These are phyloP conservation scores for Crypturellus undulatus DNA, from an alignment of 2,113 vertebrate species.

Conservation along the genomic window DNA sequence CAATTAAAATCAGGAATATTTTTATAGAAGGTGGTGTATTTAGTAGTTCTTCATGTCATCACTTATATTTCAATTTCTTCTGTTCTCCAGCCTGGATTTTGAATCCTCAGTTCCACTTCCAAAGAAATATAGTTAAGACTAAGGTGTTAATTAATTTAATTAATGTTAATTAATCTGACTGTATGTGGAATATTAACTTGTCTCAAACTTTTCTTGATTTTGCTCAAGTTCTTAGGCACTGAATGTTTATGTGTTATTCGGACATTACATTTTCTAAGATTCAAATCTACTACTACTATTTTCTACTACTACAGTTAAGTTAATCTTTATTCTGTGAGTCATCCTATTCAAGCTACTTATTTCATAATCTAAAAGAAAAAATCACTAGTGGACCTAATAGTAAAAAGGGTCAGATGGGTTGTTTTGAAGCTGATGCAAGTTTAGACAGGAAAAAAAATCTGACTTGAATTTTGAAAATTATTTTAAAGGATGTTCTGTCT, in stretches of 20 bases:
- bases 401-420: not conserved
- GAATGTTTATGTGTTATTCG: not conserved
- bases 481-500: not conserved
- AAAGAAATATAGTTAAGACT: not conserved
- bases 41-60: not conserved
- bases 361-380: not conserved
- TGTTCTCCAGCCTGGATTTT: not conserved
- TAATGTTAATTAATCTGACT: not conserved
- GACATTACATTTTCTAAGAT: not conserved
- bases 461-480: not conserved
- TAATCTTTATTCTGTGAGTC: not conserved
- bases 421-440: not conserved
- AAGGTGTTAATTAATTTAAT: no score
- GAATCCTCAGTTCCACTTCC: not conserved
- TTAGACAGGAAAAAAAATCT: not conserved
- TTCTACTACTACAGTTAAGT: not conserved
- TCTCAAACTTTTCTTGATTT: not conserved
- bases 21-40: not conserved
- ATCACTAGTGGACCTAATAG: not conserved
- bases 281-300: no score
- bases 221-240: not conserved
- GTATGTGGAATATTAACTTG: not conserved
- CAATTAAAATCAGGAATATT: no score
- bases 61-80: not conserved
- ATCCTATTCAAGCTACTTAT: not conserved